Evolutionary conservation across 1,140 invertebrate species (phyloP), one percentile per base, ranked within the genome.

Genomic region (Phortica variegata): DNA sequence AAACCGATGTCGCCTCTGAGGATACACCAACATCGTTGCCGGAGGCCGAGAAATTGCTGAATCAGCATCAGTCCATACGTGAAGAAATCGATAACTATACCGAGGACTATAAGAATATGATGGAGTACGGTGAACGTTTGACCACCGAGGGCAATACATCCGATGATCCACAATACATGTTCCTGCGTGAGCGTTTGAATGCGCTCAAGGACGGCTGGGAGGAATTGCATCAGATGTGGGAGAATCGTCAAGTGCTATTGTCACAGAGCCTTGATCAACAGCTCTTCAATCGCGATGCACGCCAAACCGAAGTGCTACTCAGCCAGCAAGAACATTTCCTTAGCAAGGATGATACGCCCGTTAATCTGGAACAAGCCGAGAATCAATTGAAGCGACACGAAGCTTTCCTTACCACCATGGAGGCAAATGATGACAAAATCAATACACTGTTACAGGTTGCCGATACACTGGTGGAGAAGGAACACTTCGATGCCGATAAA

Each of bases 71-170:
- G 79, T 93, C 92, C 51, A 96, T 99, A 55, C 89, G 93, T 65
- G 96, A 98, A 75, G 97, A 99, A 78, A 99, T 99, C 61, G 95
- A 98, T 75, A 97, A 97, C 68, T 99, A 99, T 75, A 95, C 88
- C 37, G 93, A 97, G 58, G 97, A 99, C 76, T 98, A 97, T 75
- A 88, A 88, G 55, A 95, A 95, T 79, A 98, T 99, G 95, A 98
- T 98, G 90, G 95, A 97, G 61, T 99, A 98, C 76, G 97, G 97
- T 40, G 94, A 98, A 54, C 56, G 63, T 0, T 47, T 77, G 17
- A 76, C 79, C 17, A 65, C 86, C 78, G 86, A 87, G 59, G 85
- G 85, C 45, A 87, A 85, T 15, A 90, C 90, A 3, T 86, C 88
- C 54, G 88, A 91, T 54, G 97, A 99, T 80, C 94, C 96, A 43